Conservation (phyloP, 2,888 invertebrate genomes). For the Pandemis heparana region DNA sequence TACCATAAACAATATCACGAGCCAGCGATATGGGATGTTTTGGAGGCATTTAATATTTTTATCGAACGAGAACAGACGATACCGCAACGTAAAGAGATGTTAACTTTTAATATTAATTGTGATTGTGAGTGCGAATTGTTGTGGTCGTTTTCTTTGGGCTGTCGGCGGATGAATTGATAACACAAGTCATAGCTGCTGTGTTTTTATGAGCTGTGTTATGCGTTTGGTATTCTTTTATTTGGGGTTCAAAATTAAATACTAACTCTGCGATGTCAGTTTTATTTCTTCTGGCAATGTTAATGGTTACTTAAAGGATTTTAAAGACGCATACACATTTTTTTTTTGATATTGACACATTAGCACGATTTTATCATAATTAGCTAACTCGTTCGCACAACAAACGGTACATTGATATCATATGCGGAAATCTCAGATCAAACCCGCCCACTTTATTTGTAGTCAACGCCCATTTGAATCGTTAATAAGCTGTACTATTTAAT, state of each 20-base stretch:
- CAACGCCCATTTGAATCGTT: conserved; percentile 28
- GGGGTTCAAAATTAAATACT: neutral
- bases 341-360: neutral
- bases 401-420: conserved; percentile 8
- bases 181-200: conserved; percentile 46
- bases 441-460: conserved; percentile 29
- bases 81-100: conserved; percentile 60
- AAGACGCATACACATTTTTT: neutral
- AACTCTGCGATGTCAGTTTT: neutral
- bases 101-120: conserved; percentile 63
- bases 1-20: conserved; percentile 78
- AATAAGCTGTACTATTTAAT: conserved; percentile 25
- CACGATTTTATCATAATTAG: neutral
- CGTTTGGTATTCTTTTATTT: neutral
- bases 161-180: conserved; percentile 55
- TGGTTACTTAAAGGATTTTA: neutral
- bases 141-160: conserved; percentile 58
- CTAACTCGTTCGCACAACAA: neutral
- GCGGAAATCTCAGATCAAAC: conserved; percentile 23
- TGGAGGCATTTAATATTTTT: conserved; percentile 65
- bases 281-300: neutral
- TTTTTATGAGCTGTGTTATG: neutral
- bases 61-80: conserved; percentile 54
- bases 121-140: conserved; percentile 60
- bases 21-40: conserved; percentile 64